Conservation (phyloP, 2,797 vertebrate species). For the Columba guinea region DNA sequence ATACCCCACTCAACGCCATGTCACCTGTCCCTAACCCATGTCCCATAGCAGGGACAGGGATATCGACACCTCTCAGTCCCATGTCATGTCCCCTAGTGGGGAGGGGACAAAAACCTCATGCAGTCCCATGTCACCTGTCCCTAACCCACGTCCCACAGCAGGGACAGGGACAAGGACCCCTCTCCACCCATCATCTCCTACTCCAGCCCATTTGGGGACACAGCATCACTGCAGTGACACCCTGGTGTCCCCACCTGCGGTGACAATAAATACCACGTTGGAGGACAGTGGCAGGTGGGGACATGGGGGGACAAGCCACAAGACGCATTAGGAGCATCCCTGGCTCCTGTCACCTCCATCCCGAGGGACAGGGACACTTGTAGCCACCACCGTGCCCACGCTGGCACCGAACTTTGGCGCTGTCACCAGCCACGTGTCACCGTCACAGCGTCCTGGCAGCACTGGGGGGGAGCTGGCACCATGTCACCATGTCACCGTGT, state of each 20-base stretch:
- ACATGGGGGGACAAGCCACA: too few relatives aligned
- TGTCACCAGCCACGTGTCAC: not conserved
- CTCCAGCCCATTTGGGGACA: not conserved
- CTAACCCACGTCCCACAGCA: not conserved
- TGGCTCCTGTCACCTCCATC: not conserved
- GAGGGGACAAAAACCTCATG: not conserved
- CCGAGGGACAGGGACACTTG: not conserved
- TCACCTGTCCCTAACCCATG: not conserved
- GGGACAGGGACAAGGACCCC: not conserved
- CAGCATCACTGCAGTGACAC: not conserved
- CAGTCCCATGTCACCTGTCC: not conserved
- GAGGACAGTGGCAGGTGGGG: not conserved
- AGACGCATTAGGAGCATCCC: not conserved
- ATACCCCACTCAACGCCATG: too few relatives aligned
- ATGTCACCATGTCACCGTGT: too few relatives aligned
- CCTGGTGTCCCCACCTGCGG: not conserved
- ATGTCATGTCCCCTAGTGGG: too few relatives aligned
- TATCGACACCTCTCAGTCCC: too few relatives aligned
- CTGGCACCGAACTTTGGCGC: not conserved
- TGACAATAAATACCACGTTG: fast-evolving
- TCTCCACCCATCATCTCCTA: not conserved
- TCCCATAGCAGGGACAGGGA: not conserved
- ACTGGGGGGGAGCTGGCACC: not conserved
- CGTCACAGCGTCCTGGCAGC: not conserved
- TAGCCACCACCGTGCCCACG: not conserved